Evolutionary conservation across 2,888 invertebrate genomes (phyloP), one percentile per base, ranked within the genome.

Genomic region (Anodontia alba): DNA sequence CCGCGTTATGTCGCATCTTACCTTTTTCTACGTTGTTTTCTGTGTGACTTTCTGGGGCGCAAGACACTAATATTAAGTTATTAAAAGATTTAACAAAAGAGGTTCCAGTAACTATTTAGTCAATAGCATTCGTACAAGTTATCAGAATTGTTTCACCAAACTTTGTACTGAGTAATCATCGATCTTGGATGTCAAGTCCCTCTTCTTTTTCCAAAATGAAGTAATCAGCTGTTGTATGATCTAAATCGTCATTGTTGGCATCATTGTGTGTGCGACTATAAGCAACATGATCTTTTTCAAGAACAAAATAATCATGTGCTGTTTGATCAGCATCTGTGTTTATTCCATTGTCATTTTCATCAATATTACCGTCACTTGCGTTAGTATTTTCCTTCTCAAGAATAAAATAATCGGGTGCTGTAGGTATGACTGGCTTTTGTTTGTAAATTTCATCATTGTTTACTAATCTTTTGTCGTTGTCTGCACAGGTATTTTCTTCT

Each of bases 191-290:
- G 12, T 49, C 49, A 49, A 17, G 5, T 3, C 17, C 20, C 5
- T 54, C 23, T 54, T 62, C 62, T 33, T 62, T 62, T 29, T 62
- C 62, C 17, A 62, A 33, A 5, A 62, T 20, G n/a, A 62, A 62
- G 23, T 62, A 62, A 10, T 31, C 62, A 62, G 3, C 7, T 33
- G 33, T 20, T 10, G 31, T 20, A 33, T 62, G 10, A 33, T 17
- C 15, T 62, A 20, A 33, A 20, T 3, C 20, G 1, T 33, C 62
- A 33, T 7, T 33, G 33, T 2, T 12, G 20, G 15, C 17, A 33
- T 29, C 33, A 62, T 33, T 33, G 2, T 57, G 29, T n/a, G 20
- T 15, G n/a, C n/a, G n/a, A n/a, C n/a, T n/a, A n/a, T n/a, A n/a
- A n/a, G n/a, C n/a, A n/a, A n/a, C n/a, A 54, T 54, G 2, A 2